Conservation (phyloP, 64 coral and sea anemone genomes). For the Orbicella faveolata region DNA sequence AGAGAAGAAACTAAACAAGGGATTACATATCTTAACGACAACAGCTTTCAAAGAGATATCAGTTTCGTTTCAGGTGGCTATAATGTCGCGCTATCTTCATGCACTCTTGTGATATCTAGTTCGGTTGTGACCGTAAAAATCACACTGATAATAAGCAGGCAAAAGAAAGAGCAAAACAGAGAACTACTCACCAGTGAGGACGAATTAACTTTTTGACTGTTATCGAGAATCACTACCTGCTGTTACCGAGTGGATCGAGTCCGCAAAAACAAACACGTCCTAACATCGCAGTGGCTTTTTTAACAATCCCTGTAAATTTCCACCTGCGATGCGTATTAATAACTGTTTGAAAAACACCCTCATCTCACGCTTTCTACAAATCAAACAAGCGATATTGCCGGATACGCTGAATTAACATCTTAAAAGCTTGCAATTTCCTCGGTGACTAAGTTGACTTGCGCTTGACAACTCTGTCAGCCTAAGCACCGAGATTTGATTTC, state of each 20-base stretch:
- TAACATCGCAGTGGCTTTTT: slow-evolving; percentile 27
- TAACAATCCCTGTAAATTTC: slow-evolving; percentile 35
- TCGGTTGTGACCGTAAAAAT: neutral
- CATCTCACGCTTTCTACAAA: slow-evolving; percentile 40
- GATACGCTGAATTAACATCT: slow-evolving; percentile 52
- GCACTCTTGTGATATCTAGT: neutral
- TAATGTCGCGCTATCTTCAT: no score
- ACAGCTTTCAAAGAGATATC: neutral
- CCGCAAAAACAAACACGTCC: slow-evolving; percentile 28
- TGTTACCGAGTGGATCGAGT: slow-evolving; percentile 37
- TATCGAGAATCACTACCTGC: slow-evolving; percentile 49
- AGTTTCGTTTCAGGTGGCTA: neutral
- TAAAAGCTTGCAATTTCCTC: slow-evolving; percentile 53
- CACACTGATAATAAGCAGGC: neutral
- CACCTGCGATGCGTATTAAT: slow-evolving; percentile 42
- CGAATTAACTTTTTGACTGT: slow-evolving; percentile 32
- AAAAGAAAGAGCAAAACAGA: neutral
- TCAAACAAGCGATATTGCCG: slow-evolving; percentile 51
- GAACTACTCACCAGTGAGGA: slow-evolving; percentile 24
- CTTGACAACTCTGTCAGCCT: slow-evolving; percentile 9
- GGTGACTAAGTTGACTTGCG: neutral
- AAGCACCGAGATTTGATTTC: neutral
- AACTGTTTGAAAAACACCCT: slow-evolving; percentile 56
- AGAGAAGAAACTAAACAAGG: neutral
- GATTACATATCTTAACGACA: neutral